Evolutionary conservation across 2,888 invertebrate genomes (phyloP), one percentile per base, ranked within the genome.

Genomic region (Cataglyphis rosenhaueri): DNA sequence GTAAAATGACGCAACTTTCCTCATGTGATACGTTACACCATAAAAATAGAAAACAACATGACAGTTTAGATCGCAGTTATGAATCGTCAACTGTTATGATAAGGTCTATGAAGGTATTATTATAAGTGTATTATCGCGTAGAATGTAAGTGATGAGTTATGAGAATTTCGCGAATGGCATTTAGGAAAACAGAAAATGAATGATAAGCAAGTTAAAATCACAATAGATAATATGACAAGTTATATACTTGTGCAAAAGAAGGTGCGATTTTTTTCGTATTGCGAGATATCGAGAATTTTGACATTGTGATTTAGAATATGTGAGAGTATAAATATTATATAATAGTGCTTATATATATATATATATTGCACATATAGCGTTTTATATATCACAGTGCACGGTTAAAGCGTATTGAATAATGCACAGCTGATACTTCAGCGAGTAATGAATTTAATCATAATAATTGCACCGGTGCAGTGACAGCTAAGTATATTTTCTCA

Each of bases 261-360:
- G 6, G n/a, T 52, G 3, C 18, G 44, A 44, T 18, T 18, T 44
- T 44, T 44, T 44, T 44, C 3, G 5, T 18, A 44, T 44, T 44
- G 44, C 44, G 29, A 44, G 18, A 9, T 71, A 18, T 71, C 18
- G 3, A 38, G 9, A 10, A 71, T 15, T 48, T 15, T 44, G 29
- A 29, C 10, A 44, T 21, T 35, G 21, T 55, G 21, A 35, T 71
- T 71, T 52, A 57, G 5, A 57, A 0, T 21, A 18, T 21, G 3
- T n/a, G n/a, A 55, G n/a, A 1, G 15, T 61, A 32, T n/a, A 61
- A 74, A 74, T 61, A 21, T 61, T 32, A 41, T 74, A 38, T 38
- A 71, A 57, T 38, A 57, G 18, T 71, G 0, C 12, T 73, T 61
- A n/a, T 73, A 15, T 61, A 18, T 15, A 44, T 44, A 29, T 29